Evolutionary conservation across 2,797 vertebrate species (phyloP), one percentile per base, ranked within the genome.

Genomic region (Amniataba percoides): DNA sequence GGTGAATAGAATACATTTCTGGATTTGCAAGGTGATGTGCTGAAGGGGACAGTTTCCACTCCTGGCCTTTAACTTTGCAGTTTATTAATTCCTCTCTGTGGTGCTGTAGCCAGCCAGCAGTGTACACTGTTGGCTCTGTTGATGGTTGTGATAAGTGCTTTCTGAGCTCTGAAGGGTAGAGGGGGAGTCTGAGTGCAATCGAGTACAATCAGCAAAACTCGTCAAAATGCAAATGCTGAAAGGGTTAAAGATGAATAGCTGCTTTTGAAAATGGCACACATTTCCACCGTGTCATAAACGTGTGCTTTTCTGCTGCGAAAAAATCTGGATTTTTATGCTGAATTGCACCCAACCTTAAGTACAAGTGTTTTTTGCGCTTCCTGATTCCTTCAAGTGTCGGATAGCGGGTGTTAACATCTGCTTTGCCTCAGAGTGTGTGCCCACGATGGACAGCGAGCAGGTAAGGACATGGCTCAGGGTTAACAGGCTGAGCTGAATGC

Each of bases 401-500:
- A 71, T 42, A 23, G n/a, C 2, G 11, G 16, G 27, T 59, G 71
- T 69, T 74, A 80, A 69, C 62, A 68, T 75, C 40, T 68, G 59
- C 61, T 71, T 68, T 66, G n/a, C 43, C 2, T 80, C n/a, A 53
- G 45, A 77, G 64, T 77, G 45, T 59, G 51, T 42, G 25, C 10
- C 11, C 18, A 12, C 0, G 3, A 59, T 61, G 51, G 48, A 63
- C 69, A 23, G 53, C 3, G 8, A 72, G 51, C 62, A 80, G 80
- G 80, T 78, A 69, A 86, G 75, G 74, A 84, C 68, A 49, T 23
- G 23, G 75, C 79, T 75, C 74, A 53, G 72, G 86, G 91, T 89
- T 80, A 88, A 88, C 71, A 49, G 76, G 65, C 63, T 1, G 51
- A 70, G 62, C 42, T 59, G 53, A 85, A 83, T 64, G 68, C 59